Evolutionary conservation across 1,140 invertebrate species (phyloP).

Genomic region (Apolygus lucorum): DNA sequence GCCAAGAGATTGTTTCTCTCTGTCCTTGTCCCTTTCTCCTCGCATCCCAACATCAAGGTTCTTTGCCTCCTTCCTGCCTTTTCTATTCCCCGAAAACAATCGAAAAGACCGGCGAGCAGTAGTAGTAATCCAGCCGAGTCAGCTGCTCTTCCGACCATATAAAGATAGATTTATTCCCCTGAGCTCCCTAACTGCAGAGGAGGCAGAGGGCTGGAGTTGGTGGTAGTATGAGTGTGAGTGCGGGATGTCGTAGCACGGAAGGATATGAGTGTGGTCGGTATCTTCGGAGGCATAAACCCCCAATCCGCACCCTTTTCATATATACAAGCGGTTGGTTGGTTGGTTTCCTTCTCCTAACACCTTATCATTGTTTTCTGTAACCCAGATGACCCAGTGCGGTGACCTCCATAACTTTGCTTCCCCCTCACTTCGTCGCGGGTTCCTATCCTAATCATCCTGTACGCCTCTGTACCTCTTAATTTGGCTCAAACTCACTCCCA

Average conservation of each 20-base stretch:
- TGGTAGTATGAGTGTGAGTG: not conserved
- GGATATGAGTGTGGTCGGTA: not conserved
- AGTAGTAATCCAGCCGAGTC: slow-evolving; percentile 10
- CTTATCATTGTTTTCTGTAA: slow-evolving; percentile 10
- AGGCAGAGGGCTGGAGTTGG: not conserved
- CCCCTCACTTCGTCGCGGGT: not conserved
- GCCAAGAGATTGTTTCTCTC: too few relatives aligned
- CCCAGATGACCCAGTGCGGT: not conserved
- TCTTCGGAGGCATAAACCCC: not conserved
- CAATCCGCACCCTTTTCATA: slow-evolving; percentile 2
- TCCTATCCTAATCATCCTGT: not conserved
- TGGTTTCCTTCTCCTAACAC: not conserved
- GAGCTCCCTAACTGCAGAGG: not conserved
- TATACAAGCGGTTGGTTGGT: not conserved
- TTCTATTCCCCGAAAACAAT: too few relatives aligned
- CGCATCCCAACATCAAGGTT: too few relatives aligned
- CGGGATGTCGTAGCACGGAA: too few relatives aligned
- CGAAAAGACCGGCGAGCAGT: too few relatives aligned
- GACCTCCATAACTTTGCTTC: not conserved
- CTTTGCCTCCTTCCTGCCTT: too few relatives aligned
- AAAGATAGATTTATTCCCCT: slow-evolving; percentile 9
- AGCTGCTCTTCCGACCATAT: slow-evolving; percentile 10
- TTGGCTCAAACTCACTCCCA: not conserved
- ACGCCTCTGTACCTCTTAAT: not conserved
- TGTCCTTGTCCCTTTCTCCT: too few relatives aligned